Evolutionary conservation across 2,888 invertebrate genomes (phyloP).

Genomic region (Amblyjoppa fuscipennis): DNA sequence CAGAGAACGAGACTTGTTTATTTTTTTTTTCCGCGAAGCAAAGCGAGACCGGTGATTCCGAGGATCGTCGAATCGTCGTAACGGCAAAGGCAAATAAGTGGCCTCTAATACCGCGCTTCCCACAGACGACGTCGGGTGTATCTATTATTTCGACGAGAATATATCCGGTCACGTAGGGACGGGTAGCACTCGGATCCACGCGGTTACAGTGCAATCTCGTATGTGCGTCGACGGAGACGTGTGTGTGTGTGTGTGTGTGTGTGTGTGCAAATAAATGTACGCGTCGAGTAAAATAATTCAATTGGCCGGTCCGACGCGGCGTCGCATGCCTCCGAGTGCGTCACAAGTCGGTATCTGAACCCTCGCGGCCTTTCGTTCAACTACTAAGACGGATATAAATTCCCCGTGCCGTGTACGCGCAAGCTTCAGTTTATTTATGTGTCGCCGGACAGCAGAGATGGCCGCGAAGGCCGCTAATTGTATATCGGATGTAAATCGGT

Average conservation of each 20-base stretch:
- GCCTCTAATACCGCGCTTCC: constrained; percentile 29
- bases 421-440: background rate
- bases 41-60: background rate
- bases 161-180: constrained; percentile 66
- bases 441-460: constrained; percentile 15
- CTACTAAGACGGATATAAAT: background rate
- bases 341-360: constrained; percentile 25
- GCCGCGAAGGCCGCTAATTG: background rate
- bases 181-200: background rate
- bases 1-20: too few relatives aligned
- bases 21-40: background rate
- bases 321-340: constrained; percentile 40
- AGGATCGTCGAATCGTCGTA: constrained; percentile 13
- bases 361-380: constrained; percentile 1
- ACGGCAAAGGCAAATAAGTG: constrained; percentile 1
- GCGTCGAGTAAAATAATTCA: constrained; percentile 45
- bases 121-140: constrained; percentile 31
- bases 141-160: constrained; percentile 45
- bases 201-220: constrained; percentile 19
- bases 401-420: background rate
- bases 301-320: constrained; percentile 35
- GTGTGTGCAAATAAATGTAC: constrained; percentile 42
- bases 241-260: background rate
- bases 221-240: constrained; percentile 1
- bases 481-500: constrained; percentile 35